Percentiles rank a stretch among this genome's conserved stretches.
These are phyloP conservation scores for Oophaga pumilio DNA, from an alignment of 2,113 vertebrate genomes.

Conservation along the genomic window DNA sequence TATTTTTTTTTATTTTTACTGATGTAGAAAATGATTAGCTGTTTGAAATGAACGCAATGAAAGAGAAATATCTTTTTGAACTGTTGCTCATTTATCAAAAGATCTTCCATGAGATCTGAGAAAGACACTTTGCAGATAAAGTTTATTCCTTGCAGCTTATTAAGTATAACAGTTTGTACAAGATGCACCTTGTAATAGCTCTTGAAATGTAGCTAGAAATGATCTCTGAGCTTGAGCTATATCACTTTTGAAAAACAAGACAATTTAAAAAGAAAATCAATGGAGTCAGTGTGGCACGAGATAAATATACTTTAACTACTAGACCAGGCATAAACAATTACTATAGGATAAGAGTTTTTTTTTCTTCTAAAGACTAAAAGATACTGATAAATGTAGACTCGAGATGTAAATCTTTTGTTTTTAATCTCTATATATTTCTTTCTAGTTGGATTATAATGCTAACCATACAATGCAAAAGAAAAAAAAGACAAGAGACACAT, in stretches of 20 bases:
- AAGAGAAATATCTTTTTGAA: constrained; percentile 55
- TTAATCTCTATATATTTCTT: constrained; percentile 40
- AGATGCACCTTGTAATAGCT: constrained; percentile 57
- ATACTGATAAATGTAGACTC: constrained; percentile 55
- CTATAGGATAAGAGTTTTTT: constrained; percentile 40
- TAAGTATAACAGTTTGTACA: constrained; percentile 58
- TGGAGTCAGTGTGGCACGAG: constrained; percentile 55
- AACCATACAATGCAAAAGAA: background rate
- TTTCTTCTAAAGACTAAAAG: constrained; percentile 52
- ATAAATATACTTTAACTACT: constrained; percentile 54
- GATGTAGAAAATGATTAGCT: constrained; percentile 50
- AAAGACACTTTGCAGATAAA: constrained; percentile 52
- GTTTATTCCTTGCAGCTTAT: constrained; percentile 58
- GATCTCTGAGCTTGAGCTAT: constrained; percentile 57
- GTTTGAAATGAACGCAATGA: constrained; percentile 51
- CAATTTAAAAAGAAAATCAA: constrained; percentile 61
- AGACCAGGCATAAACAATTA: constrained; percentile 50
- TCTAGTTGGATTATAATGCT: background rate
- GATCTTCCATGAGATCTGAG: constrained; percentile 44
- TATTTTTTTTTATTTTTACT: constrained; percentile 41
- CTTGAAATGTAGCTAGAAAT: constrained; percentile 57
- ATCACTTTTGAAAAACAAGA: constrained; percentile 61
- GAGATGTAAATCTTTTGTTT: constrained; percentile 60
- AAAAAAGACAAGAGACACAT: background rate
- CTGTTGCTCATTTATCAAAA: constrained; percentile 52